A percentile compares a stretch with the other conserved stretches of the same genome.
Evolutionary conservation across 2,888 invertebrate species (phyloP).

Genomic region (Dryocosmus kuriphilus): DNA sequence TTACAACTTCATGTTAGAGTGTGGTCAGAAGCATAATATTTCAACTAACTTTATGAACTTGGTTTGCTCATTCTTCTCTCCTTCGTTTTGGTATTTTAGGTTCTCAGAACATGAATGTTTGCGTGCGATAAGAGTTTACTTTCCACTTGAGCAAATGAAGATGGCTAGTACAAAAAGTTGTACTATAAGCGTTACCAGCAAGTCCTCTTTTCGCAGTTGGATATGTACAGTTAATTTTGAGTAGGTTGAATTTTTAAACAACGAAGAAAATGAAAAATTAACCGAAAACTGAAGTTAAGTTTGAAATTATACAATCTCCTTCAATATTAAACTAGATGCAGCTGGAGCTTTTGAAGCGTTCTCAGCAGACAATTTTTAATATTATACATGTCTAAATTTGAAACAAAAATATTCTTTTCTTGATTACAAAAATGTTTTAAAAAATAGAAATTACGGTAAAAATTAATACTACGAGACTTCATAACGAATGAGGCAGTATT

Average conservation of each 20-base stretch:
- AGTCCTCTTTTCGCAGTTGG: background rate
- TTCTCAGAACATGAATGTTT: conserved; percentile 13
- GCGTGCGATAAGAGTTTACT: conserved; percentile 34
- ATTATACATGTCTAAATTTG: no score
- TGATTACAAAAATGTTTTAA: background rate
- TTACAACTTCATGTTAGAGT: background rate
- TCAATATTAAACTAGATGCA: no score
- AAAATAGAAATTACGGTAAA: background rate
- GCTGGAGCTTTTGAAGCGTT: no score
- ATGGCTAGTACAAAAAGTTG: background rate
- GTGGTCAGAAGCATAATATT: background rate
- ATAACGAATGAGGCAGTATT: background rate
- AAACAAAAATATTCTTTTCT: no score
- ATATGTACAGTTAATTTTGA: background rate
- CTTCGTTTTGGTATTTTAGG: background rate
- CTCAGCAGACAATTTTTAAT: no score
- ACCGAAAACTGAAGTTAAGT: background rate
- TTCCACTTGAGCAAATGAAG: conserved; percentile 22
- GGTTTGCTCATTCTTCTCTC: conserved; percentile 1
- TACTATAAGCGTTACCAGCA: background rate
- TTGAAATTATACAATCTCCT: no score
- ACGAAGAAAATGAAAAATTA: accelerated
- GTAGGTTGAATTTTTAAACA: background rate
- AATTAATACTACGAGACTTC: background rate
- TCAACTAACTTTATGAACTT: conserved; percentile 3